phyloP scores from a whole-genome alignment of 2,797 vertebrate genomes.

The Alauda arvensis region DNA sequence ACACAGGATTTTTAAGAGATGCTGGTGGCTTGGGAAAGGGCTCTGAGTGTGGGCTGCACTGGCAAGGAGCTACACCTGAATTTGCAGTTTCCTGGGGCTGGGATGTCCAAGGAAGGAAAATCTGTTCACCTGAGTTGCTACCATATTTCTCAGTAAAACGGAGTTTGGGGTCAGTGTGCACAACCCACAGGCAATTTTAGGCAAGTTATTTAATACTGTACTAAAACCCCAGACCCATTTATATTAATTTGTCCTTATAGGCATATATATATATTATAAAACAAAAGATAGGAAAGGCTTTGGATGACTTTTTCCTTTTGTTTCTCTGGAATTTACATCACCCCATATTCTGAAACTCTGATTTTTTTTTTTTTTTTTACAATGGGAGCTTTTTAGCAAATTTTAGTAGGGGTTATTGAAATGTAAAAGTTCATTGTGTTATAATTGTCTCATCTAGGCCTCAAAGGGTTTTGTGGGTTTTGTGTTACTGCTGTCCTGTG shows the following conservation, averaged over 20 bases:
- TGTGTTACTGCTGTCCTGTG: not conserved
- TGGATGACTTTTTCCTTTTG: not conserved
- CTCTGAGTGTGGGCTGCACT: not conserved
- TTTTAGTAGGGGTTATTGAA: slow-evolving; percentile 7
- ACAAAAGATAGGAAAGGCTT: not conserved
- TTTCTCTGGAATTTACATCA: not conserved
- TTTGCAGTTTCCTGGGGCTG: not conserved
- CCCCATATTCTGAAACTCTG: not conserved
- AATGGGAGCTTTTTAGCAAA: not conserved
- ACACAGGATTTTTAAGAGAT: not conserved
- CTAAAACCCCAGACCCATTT: not conserved
- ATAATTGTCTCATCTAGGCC: not conserved
- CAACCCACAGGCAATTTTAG: not conserved
- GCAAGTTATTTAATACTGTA: not conserved
- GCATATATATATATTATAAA: too few relatives aligned
- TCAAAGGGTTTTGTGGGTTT: slow-evolving; percentile 18
- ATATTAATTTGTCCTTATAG: not conserved
- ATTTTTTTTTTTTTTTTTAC: not conserved
- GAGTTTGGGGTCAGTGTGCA: not conserved
- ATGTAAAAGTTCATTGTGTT: slow-evolving; percentile 7
- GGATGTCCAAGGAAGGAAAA: not conserved
- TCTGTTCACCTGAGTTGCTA: not conserved
- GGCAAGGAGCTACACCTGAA: not conserved
- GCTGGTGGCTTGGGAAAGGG: not conserved
- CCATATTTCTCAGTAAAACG: not conserved